Conservation (phyloP, 92 coral and sea anemone genomes). For the Montipora capitata region DNA sequence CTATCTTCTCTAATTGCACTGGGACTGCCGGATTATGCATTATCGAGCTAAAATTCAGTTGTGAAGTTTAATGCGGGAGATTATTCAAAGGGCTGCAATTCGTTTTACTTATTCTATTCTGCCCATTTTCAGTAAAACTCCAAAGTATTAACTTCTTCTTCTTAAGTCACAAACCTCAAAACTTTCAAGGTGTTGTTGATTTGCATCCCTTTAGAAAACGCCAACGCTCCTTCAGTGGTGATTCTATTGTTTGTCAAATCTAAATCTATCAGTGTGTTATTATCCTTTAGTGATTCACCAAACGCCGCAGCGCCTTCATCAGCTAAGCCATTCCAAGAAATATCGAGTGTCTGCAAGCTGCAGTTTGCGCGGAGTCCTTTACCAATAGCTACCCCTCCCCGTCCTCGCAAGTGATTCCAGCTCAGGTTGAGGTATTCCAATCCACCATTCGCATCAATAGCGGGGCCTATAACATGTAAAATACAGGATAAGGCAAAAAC, state of each 20-base stretch:
- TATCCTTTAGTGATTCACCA: slow-evolving; percentile 89
- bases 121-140: too few species aligned
- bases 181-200: slow-evolving; percentile 87
- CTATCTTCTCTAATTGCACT: too few species aligned
- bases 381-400: slow-evolving; percentile 92
- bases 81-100: too few species aligned
- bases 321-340: slow-evolving; percentile 98
- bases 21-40: too few species aligned
- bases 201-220: slow-evolving; percentile 83
- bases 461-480: slow-evolving; percentile 74
- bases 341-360: slow-evolving; percentile 75
- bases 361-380: slow-evolving; percentile 91
- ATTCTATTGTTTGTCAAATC: slow-evolving; percentile 94
- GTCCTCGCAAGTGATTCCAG: slow-evolving; percentile 97
- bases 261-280: slow-evolving; percentile 86
- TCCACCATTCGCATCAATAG: slow-evolving; percentile 87
- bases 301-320: slow-evolving; percentile 96
- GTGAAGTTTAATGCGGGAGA: too few species aligned
- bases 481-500: too few species aligned
- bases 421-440: slow-evolving; percentile 88
- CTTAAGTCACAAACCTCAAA: slow-evolving; percentile 62
- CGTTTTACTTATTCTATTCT: too few species aligned
- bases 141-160: too few species aligned
- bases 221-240: slow-evolving; percentile 83
- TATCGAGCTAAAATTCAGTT: too few species aligned